Evolutionary conservation across 2,888 invertebrate genomes (phyloP).

Genomic region (Catonia carolina): DNA sequence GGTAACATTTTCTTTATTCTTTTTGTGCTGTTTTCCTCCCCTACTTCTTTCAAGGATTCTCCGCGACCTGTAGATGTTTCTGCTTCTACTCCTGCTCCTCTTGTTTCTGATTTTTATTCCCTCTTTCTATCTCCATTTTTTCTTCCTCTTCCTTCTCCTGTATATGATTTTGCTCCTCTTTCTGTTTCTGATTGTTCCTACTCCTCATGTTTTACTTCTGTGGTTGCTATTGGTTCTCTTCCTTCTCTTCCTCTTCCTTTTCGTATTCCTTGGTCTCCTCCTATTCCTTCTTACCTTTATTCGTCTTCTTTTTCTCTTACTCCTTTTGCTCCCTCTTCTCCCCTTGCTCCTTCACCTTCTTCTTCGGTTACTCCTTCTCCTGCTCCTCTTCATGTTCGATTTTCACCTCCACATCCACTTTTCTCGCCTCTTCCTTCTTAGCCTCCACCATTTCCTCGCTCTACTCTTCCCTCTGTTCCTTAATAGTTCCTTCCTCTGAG

Average conservation of each 20-base stretch:
- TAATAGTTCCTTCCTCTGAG: not conserved
- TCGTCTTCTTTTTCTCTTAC: constrained; percentile 19
- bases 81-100: constrained; percentile 28
- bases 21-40: not conserved
- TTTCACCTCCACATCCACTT: not conserved
- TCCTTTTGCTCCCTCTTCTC: constrained; percentile 29
- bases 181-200: not conserved
- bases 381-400: not conserved
- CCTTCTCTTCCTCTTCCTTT: constrained; percentile 10
- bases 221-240: not conserved
- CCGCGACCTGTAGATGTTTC: too few relatives aligned
- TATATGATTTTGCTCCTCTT: not conserved
- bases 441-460: not conserved
- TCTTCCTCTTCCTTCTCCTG: not conserved
- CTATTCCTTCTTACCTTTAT: constrained; percentile 12
- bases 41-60: not conserved
- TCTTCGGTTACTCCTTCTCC: not conserved
- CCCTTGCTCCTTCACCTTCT: not conserved
- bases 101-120: constrained; percentile 24
- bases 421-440: not conserved
- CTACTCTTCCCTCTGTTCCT: not conserved
- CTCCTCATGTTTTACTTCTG: not conserved
- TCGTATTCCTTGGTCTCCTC: constrained; percentile 18
- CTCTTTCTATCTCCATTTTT: constrained; percentile 13
- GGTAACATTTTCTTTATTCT: not conserved